Base-by-base conservation (phyloP, 2,888 invertebrate species). In the Lissonota sp. region DNA sequence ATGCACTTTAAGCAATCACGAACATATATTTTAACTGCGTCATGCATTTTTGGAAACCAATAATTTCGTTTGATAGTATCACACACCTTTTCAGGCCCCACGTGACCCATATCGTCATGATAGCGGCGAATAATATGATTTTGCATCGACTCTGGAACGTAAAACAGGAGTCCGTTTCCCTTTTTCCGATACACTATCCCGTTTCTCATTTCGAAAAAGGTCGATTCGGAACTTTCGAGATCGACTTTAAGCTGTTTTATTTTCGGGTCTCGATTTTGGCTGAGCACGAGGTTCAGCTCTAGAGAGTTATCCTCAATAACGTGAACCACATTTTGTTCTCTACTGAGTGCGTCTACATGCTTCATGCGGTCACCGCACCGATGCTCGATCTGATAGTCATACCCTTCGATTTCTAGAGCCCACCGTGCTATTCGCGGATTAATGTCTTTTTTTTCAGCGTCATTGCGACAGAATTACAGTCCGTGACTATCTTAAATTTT, bases 181-280 rank as follows among this genome's bases (percentile, higher is more conserved):
- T n/a, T n/a, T n/a, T n/a, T n/a, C n/a, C n/a, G 10, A 67, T 75
- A 75, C 5, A 75, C 49, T 7, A 74, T 6, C 8, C 74, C 74
- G 42, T 64, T 42, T 66, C 67, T 51, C 75, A 75, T 75, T 14
- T 75, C 67, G 49, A 44, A 75, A n/a, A 42, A 12, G 8, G 14
- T 49, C 69, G 49, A 40, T 8, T 76, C 49, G n/a, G n/a, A n/a
- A n/a, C 14, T 57, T 39, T 76, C 60, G 6, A 66, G 14, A 7
- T 66, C 55, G 4, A n/a, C 0, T n/a, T 49, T 4, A 5, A 75
- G 4, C 49, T 75, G 49, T n/a, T 14, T 6, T 8, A 75, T 57
- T 7, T 6, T 14, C 6, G 58, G 67, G 40, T 75, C 75, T 5
- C 58, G 37, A 46, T 75, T 75, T 16, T 75, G 75, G 60, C 37